Evolutionary conservation across 2,113 vertebrate species (phyloP).

Genomic region (Calidris pugnax): DNA sequence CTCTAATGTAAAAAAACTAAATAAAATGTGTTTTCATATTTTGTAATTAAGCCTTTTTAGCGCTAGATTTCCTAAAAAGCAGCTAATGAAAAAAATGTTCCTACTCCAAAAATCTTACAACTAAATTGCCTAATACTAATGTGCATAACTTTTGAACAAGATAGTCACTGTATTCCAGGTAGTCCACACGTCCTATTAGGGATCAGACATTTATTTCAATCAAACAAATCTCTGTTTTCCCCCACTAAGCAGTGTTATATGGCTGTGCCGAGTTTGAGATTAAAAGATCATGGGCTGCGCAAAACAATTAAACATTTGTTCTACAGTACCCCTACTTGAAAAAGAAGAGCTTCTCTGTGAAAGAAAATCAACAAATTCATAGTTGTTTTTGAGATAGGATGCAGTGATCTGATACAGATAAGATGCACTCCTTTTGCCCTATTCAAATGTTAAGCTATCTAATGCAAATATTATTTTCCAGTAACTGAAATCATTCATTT

Average conservation of each 20-base stretch:
- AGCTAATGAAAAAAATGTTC: background rate
- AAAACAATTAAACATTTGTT: constrained; percentile 54
- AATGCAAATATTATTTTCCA: constrained; percentile 65
- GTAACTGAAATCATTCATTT: constrained; percentile 44
- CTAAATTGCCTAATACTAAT: background rate
- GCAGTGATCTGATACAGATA: constrained; percentile 46
- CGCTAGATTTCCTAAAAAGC: background rate
- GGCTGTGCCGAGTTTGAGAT: constrained; percentile 1
- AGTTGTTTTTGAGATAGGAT: constrained; percentile 24
- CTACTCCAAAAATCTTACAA: background rate
- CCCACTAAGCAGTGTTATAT: constrained; percentile 18
- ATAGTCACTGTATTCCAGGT: constrained; percentile 3
- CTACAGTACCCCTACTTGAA: background rate
- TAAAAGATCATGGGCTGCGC: constrained; percentile 15
- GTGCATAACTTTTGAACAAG: constrained; percentile 12
- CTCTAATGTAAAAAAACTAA: background rate
- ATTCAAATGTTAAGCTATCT: constrained; percentile 54
- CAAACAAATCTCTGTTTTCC: constrained; percentile 50
- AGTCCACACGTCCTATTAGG: background rate
- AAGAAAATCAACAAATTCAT: background rate
- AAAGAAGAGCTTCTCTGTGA: constrained; percentile 3
- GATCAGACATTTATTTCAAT: constrained; percentile 43
- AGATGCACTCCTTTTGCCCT: constrained; percentile 30
- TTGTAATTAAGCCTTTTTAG: background rate
- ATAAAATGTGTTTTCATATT: background rate